Base-by-base conservation (phyloP, 2,113 vertebrate species). In the Amphilophus citrinellus region DNA sequence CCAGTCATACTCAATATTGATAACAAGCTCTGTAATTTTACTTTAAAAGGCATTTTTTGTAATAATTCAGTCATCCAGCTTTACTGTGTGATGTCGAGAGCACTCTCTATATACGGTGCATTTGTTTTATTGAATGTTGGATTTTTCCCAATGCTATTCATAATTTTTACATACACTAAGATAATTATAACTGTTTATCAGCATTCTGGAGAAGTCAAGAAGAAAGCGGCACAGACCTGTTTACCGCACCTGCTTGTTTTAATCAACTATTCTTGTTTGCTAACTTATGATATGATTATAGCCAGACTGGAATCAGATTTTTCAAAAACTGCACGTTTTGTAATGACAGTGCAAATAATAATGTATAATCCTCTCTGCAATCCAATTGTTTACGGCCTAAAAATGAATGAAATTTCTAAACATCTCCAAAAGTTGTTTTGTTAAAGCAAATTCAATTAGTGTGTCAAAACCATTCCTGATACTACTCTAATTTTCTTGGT, bases 341-440 rank as follows among this genome's bases (percentile, higher is more conserved):
- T 66, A 22, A 50, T 81, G 77, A 86, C 71, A 7, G 53, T 89
- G 15, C 77, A 89, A 30, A 15, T 66, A 3, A 6, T 81, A 9
- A 8, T 18, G 2, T 84, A 61, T 20, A 60, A 84, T 30, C 84
- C 84, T 56, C 80, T 87, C 4, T 42, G 37, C 2, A 79, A 83
- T 65, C 85, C 85, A 17, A 60, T 87, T 7, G 76, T 83, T n/a
- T 87, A 79, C 9, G 85, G 80, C 10, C 35, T 83, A 0, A 75
- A 87, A 47, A 61, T 87, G 75, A 83, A 83, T 14, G 53, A 87
- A 60, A 87, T 87, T n/a, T 76, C 27, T 2, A 76, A 79, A 76
- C 66, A 75, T 3, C 76, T 83, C 6, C 76, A 35, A 20, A 24
- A 1, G 6, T 10, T 82, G 4, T 61, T 77, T 13, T 57, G 17